phyloP scores from a whole-genome alignment of 2,888 invertebrate species.

The Drosophila kanekoi region DNA sequence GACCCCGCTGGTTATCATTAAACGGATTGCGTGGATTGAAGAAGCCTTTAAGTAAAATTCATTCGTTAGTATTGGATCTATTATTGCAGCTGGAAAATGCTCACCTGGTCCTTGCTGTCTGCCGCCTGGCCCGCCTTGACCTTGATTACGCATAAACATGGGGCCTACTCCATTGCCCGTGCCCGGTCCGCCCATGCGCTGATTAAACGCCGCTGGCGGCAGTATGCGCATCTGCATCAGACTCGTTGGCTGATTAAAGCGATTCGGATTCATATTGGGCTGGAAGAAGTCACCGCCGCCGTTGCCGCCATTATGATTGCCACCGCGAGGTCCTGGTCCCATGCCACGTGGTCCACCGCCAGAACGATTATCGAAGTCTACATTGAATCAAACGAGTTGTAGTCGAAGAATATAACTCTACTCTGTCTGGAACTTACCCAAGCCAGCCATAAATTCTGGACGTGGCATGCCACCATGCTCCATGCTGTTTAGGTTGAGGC shows the following conservation, averaged over 20 bases:
- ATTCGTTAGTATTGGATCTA: neutral
- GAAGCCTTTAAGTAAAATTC: constrained; percentile 64
- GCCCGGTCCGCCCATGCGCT: constrained; percentile 76
- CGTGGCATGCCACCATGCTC: constrained; percentile 75
- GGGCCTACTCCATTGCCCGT: constrained; percentile 65
- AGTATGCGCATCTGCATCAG: constrained; percentile 84
- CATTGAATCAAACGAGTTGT: neutral
- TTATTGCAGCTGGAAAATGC: neutral
- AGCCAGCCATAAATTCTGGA: constrained; percentile 81
- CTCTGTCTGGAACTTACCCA: constrained; percentile 39
- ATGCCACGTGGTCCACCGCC: constrained; percentile 50
- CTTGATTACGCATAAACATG: constrained; percentile 72
- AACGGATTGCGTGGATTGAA: constrained; percentile 83
- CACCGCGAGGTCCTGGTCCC: constrained; percentile 60
- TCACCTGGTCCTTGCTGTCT: constrained; percentile 80
- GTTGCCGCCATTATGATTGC: constrained; percentile 67
- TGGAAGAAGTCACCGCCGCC: constrained; percentile 78
- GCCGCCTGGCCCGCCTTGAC: constrained; percentile 61
- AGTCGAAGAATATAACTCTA: neutral
- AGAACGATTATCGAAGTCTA: constrained; percentile 82
- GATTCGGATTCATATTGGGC: constrained; percentile 83
- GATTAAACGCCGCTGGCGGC: constrained; percentile 82
- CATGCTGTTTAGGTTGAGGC: constrained; percentile 74
- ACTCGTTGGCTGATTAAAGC: constrained; percentile 84
- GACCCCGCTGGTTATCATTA: constrained; percentile 76